Conservation (phyloP, 2,797 vertebrate genomes). For the Alcedo atthis region DNA sequence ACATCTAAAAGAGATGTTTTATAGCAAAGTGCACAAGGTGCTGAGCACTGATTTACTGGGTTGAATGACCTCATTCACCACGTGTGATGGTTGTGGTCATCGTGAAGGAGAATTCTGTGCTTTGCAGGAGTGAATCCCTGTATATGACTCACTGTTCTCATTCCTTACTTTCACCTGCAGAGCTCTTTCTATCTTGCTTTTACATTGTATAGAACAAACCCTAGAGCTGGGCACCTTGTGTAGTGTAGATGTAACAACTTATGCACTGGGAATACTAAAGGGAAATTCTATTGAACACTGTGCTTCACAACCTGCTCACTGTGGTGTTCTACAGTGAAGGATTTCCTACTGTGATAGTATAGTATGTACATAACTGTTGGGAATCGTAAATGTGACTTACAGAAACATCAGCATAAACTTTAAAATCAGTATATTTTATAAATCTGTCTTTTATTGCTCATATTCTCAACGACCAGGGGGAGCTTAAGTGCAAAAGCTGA, state of each 20-base stretch:
- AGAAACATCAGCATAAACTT: slow-evolving; percentile 73
- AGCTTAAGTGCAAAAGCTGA: slow-evolving; percentile 47
- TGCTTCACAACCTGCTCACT: slow-evolving; percentile 77
- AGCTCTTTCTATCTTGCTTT: slow-evolving; percentile 62
- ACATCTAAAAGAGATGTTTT: slow-evolving; percentile 49
- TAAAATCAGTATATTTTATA: slow-evolving; percentile 75
- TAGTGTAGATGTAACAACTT: slow-evolving; percentile 40
- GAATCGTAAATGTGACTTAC: slow-evolving; percentile 70
- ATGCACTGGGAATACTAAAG: slow-evolving; percentile 67
- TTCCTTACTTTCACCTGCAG: slow-evolving; percentile 50
- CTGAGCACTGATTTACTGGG: slow-evolving; percentile 52
- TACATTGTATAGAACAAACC: slow-evolving; percentile 56
- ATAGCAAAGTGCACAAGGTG: slow-evolving; percentile 69
- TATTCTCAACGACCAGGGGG: slow-evolving; percentile 55
- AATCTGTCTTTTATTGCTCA: slow-evolving; percentile 74
- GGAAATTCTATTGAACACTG: slow-evolving; percentile 74
- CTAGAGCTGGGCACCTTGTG: slow-evolving; percentile 45
- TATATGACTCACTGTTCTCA: slow-evolving; percentile 61
- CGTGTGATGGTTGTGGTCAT: slow-evolving; percentile 14
- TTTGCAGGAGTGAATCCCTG: slow-evolving; percentile 61
- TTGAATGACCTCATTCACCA: slow-evolving; percentile 10
- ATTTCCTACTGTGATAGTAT: slow-evolving; percentile 70
- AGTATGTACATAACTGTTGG: slow-evolving; percentile 73
- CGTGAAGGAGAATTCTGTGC: slow-evolving; percentile 59
- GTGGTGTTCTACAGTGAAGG: slow-evolving; percentile 70